These are phyloP conservation scores for Volucella zonaria DNA, from an alignment of 2,888 invertebrate species.

Conservation along the genomic window DNA sequence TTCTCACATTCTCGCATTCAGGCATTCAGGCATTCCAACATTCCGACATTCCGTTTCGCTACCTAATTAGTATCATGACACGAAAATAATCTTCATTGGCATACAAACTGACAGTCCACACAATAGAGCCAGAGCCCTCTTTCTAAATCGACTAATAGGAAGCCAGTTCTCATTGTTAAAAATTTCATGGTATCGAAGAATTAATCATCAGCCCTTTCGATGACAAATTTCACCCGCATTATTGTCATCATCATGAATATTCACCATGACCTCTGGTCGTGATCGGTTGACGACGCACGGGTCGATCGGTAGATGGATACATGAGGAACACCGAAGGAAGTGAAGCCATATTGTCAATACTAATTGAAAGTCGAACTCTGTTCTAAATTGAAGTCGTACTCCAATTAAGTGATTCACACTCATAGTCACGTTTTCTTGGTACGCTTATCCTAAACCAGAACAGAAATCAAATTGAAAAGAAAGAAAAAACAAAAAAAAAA, in stretches of 20 bases:
- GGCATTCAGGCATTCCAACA: neutral
- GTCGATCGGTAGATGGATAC: no score
- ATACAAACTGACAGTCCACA: constrained; percentile 9
- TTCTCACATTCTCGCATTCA: constrained; percentile 3
- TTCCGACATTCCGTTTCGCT: neutral
- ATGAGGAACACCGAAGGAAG: no score
- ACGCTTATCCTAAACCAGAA: constrained; percentile 29
- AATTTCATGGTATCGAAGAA: neutral
- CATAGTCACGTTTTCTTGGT: constrained; percentile 54
- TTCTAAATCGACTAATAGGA: constrained; percentile 11
- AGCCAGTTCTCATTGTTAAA: constrained; percentile 6
- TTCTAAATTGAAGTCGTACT: neutral
- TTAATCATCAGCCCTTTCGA: constrained; percentile 4
- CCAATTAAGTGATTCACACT: constrained; percentile 28
- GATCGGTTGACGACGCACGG: no score
- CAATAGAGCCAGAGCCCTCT: neutral
- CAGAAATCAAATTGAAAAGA: constrained; percentile 22
- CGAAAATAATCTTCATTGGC: constrained; percentile 9
- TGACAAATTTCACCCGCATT: constrained; percentile 26
- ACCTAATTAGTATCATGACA: constrained; percentile 26
- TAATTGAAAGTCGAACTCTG: constrained; percentile 7
- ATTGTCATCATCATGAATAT: constrained; percentile 5
- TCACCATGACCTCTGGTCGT: neutral
- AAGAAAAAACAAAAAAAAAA: constrained; percentile 22
- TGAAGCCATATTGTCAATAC: no score